Evolutionary conservation across 2,888 invertebrate species (phyloP), one percentile per base, ranked within the genome.

Genomic region (Campopleginae sp.): DNA sequence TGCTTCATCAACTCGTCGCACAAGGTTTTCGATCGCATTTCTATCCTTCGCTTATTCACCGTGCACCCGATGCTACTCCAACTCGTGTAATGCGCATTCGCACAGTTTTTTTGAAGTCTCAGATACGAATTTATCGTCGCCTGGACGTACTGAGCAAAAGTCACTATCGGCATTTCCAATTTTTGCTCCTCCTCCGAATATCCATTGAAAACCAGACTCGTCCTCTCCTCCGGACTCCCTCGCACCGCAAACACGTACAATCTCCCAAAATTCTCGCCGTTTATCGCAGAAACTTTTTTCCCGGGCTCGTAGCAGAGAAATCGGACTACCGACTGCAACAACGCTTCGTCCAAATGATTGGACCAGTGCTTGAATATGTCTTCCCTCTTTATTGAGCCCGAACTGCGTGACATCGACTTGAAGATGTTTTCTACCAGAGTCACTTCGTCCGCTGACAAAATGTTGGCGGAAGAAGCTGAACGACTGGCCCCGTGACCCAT

Each of bases 111-210:
- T 87, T 96, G 94, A 54, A 96, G 95, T 91, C 96, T 96, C 92
- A 97, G 95, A 91, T 96, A 97, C 0, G 97, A 97, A 44, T 96
- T 96, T 0, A 97, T 96, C 89, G 97, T 96, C 86, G 96, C 96
- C 92, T 97, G 96, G 86, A 97, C 96, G 91, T 97, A 97, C 95
- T 96, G 94, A n/a, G 94, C 92, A 82, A 89, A 93, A 63, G 86
- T 89, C 17, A 88, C 87, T 27, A 91, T 92, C 2, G 93, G 89
- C 54, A 93, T 91, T 58, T 91, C 92, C 23, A 87, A 85, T 48
- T 92, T 93, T 27, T 90, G 92, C 23, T 93, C 93, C 3, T 92
- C 93, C 10, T 93, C 93, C 0, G 91, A 90, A 23, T 88, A 90
- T 5, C 93, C 93, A 4, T 91, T 88, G n/a, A 93, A 91, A 10